Evolutionary conservation across 2,113 vertebrate species (phyloP), one percentile per base, ranked within the genome.

Genomic region (Lampris incognitus): DNA sequence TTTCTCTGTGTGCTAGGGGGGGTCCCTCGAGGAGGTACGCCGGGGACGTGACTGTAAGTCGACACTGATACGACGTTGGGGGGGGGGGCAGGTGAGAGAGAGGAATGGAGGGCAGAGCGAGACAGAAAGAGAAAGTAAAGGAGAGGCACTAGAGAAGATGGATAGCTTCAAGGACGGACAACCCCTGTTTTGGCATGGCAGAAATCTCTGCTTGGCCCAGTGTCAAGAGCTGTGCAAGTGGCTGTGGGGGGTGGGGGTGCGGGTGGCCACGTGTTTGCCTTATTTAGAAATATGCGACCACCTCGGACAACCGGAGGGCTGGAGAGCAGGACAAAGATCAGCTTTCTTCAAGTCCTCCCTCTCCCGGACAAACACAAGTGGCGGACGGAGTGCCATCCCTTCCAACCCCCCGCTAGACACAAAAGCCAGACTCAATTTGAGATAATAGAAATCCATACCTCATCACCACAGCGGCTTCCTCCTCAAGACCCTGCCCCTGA

Each of bases 111-210:
- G 24, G 24, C 46, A 55, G 69, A 72, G 50, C 66, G 38, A 55
- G n/a, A 56, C 1, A 5, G 3, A 42, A 10, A 24, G 39, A 59
- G 13, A 54, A 38, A 72, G 59, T 6, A 65, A 71, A 66, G 11
- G 64, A 65, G 54, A 66, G 1, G 55, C 58, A 59, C 72, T 24
- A 24, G 24, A 24, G 24, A 24, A 24, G 24, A 24, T 24, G 24
- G 24, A 24, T 24, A 24, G 24, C 24, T 24, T 86, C 69, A 73
- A 83, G 76, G 83, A 83, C 81, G 67, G 63, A 76, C 71, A 37
- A 66, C 66, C 84, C 86, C 88, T 91, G 88, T 89, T 90, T 85
- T 81, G 76, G 74, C 77, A 67, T 3, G 62, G 64, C 72, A 73
- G 49, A 81, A 70, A 87, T 88, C 67, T 80, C 52, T 38, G 66